These are phyloP conservation scores for Psittacula cyanocephala DNA, from an alignment of 2,113 vertebrate genomes.

Conservation along the genomic window DNA sequence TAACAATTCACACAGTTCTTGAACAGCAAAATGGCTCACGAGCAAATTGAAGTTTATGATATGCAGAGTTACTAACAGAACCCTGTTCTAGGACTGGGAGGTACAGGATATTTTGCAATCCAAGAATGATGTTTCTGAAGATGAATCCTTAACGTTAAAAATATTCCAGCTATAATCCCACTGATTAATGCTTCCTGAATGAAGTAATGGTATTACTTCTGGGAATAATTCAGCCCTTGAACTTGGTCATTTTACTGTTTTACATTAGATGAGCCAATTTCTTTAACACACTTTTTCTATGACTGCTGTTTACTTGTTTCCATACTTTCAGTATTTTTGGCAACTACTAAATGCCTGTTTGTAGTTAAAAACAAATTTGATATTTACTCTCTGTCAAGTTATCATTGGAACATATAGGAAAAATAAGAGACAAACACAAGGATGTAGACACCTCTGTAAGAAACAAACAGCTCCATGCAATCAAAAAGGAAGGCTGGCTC, in stretches of 20 bases:
- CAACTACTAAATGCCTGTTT: not conserved
- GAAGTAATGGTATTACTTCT: conserved; percentile 28
- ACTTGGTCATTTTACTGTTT: conserved; percentile 7
- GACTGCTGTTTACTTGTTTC: not conserved
- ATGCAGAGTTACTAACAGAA: not conserved
- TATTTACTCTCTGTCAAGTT: not conserved
- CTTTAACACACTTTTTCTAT: not conserved
- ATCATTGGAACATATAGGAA: not conserved
- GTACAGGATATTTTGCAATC: conserved; percentile 4
- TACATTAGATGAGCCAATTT: not conserved
- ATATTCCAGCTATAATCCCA: not conserved
- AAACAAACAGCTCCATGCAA: not conserved
- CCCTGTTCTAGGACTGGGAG: not conserved
- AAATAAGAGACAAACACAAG: not conserved
- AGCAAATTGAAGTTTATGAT: not conserved
- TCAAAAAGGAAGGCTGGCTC: not conserved
- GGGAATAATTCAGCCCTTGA: not conserved
- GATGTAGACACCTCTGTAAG: not conserved
- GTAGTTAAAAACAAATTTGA: not conserved
- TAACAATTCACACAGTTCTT: not conserved
- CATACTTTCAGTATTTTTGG: not conserved
- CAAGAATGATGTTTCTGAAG: conserved; percentile 41
- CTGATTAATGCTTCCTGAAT: conserved; percentile 47
- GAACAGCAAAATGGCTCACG: not conserved
- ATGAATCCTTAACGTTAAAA: not conserved